Conservation (phyloP, 2,113 vertebrate genomes). For the Riparia riparia region DNA sequence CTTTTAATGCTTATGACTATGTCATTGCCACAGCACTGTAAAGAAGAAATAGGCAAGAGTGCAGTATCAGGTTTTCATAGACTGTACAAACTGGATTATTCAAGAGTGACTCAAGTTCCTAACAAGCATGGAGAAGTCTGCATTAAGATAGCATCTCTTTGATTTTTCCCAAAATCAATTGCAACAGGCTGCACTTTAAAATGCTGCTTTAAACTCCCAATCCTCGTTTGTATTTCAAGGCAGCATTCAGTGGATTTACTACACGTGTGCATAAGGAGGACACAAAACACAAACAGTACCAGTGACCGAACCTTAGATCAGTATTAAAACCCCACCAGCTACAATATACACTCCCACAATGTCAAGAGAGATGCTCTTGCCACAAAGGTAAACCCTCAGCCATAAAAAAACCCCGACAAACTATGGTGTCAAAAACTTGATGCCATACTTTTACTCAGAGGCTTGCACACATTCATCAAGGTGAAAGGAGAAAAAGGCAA, state of each 20-base stretch:
- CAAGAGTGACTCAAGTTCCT: constrained; percentile 36
- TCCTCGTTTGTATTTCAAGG: not conserved
- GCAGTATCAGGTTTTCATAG: constrained; percentile 55
- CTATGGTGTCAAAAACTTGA: not conserved
- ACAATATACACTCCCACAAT: not conserved
- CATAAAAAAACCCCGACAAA: not conserved
- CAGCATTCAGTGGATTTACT: not conserved
- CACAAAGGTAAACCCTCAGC: not conserved
- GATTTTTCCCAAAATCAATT: constrained; percentile 32
- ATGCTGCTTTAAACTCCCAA: not conserved
- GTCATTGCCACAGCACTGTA: constrained; percentile 56
- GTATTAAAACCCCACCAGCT: not conserved
- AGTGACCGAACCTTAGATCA: not conserved
- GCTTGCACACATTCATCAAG: not conserved
- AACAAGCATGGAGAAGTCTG: constrained; percentile 27
- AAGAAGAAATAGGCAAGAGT: constrained; percentile 45
- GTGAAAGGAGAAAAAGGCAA: not conserved
- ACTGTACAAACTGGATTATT: constrained; percentile 64
- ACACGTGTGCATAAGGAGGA: not conserved
- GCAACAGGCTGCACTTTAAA: not conserved
- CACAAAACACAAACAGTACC: not conserved
- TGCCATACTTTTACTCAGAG: not conserved
- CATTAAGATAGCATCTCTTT: constrained; percentile 9
- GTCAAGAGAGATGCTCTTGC: not conserved
- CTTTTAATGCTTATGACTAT: constrained; percentile 50